A percentile compares a stretch with the other conserved stretches of the same genome.
These are phyloP conservation scores for Epinephelus cyanopodus DNA, from an alignment of 2,113 vertebrate species.

Conservation along the genomic window DNA sequence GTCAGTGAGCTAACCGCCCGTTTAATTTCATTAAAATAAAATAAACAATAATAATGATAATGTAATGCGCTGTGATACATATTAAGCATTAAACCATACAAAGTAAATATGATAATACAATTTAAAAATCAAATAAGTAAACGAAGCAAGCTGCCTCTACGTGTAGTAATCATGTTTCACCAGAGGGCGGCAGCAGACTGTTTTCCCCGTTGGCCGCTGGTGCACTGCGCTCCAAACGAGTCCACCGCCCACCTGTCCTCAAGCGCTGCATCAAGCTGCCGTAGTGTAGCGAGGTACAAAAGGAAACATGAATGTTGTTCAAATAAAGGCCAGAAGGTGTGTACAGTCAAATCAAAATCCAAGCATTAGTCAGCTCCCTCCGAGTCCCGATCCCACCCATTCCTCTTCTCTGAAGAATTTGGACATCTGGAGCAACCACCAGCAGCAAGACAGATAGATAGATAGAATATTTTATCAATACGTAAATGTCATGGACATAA, in stretches of 20 bases:
- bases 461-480: no score
- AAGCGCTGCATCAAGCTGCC: background rate
- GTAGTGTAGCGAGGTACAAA: rapidly evolving
- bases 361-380: background rate
- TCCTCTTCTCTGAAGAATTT: background rate
- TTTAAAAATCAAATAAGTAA: background rate
- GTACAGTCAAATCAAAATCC: background rate
- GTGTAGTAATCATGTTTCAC: background rate
- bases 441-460: background rate
- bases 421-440: background rate
- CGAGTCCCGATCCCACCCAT: no score
- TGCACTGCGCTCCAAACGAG: conserved; percentile 8
- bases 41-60: no score
- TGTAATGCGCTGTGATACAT: background rate
- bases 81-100: background rate
- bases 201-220: background rate
- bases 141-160: background rate
- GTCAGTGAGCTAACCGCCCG: background rate
- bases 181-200: conserved; percentile 20
- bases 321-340: background rate
- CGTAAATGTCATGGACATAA: no score
- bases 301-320: background rate
- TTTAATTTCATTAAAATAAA: background rate
- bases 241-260: conserved; percentile 17
- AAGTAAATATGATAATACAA: background rate